Evolutionary conservation across 2,888 invertebrate genomes (phyloP).

Genomic region (Plagodis dolabraria): DNA sequence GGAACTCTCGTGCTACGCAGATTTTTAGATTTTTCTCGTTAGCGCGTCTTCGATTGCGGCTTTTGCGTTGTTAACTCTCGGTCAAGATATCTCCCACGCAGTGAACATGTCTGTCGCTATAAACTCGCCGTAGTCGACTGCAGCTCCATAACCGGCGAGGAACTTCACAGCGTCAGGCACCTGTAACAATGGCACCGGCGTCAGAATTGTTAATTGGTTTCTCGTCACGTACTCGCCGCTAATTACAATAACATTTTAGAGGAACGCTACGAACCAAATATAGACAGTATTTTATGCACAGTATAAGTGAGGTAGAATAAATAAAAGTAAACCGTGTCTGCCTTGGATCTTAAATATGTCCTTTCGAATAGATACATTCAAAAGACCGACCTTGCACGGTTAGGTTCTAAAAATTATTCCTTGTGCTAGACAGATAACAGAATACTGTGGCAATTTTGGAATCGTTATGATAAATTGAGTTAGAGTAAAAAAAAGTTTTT

Average conservation of each 20-base stretch:
- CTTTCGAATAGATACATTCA: slow-evolving; percentile 9
- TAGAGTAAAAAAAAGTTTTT: too few relatives aligned
- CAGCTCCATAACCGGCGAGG: slow-evolving; percentile 76
- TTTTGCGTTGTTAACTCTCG: slow-evolving; percentile 16
- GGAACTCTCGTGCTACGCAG: slow-evolving; percentile 46
- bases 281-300: slow-evolving; percentile 2
- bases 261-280: slow-evolving; percentile 6
- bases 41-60: slow-evolving; percentile 2
- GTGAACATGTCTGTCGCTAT: slow-evolving; percentile 50
- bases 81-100: slow-evolving; percentile 60
- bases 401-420: too few relatives aligned
- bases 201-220: slow-evolving; percentile 49
- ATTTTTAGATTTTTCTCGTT: slow-evolving; percentile 6
- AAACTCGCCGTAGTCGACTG: slow-evolving; percentile 63
- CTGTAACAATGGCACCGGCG: slow-evolving; percentile 72
- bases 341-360: slow-evolving; percentile 9
- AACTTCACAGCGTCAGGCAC: slow-evolving; percentile 71
- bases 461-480: too few relatives aligned
- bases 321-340: slow-evolving; percentile 5
- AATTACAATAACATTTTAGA: slow-evolving; percentile 39
- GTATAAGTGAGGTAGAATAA: slow-evolving; percentile 4
- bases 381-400: not conserved
- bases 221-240: slow-evolving; percentile 46
- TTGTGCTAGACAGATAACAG: too few relatives aligned
- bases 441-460: too few relatives aligned